Percentiles rank a stretch among this genome's conserved stretches.
Evolutionary conservation across 1,140 invertebrate species (phyloP).

Genomic region (Trichonephila clavata): DNA sequence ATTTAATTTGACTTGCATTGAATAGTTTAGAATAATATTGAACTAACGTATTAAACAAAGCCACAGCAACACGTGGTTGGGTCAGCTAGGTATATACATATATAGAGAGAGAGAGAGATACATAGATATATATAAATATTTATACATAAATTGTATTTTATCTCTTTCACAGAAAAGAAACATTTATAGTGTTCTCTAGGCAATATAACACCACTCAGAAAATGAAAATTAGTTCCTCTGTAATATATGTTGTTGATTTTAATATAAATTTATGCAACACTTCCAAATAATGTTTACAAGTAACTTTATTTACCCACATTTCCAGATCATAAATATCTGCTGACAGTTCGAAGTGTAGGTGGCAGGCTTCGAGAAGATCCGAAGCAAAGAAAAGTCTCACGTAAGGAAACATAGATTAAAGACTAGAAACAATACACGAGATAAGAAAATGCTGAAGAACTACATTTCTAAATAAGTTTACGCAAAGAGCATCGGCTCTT

Average conservation of each 20-base stretch:
- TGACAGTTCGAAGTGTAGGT: not conserved
- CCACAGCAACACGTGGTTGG: too few relatives aligned
- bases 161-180: too few relatives aligned
- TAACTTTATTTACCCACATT: not conserved
- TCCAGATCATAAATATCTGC: constrained; percentile 23
- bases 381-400: not conserved
- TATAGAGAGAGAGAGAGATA: too few relatives aligned
- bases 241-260: not conserved
- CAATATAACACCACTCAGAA: not conserved
- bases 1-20: too few relatives aligned
- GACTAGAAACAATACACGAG: constrained; percentile 20
- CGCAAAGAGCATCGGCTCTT: not conserved
- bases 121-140: too few relatives aligned
- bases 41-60: too few relatives aligned
- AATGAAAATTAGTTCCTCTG: not conserved
- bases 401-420: constrained; percentile 9
- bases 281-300: not conserved
- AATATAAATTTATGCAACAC: not conserved
- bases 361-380: not conserved
- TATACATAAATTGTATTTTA: too few relatives aligned
- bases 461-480: constrained; percentile 8
- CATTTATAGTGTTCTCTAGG: too few relatives aligned
- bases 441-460: constrained; percentile 7
- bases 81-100: too few relatives aligned
- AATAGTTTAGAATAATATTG: too few relatives aligned